A percentile compares a stretch with the other conserved stretches of the same genome.
Evolutionary conservation across 2,888 invertebrate species (phyloP).

Genomic region (Masnerella sp.): DNA sequence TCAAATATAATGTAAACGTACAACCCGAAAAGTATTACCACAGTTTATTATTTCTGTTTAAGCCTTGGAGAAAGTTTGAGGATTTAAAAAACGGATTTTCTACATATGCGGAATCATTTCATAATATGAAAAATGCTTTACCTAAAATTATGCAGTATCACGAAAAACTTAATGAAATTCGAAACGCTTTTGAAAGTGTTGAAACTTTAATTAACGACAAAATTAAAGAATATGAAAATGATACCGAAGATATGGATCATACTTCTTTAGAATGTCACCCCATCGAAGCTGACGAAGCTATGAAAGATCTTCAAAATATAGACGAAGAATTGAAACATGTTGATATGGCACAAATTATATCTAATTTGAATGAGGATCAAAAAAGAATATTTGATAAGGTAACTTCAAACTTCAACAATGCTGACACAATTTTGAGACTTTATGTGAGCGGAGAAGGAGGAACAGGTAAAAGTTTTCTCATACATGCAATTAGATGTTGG

Average conservation of each 20-base stretch:
- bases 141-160: background rate
- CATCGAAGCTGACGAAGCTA: too few species aligned
- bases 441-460: too few species aligned
- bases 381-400: slow-evolving; percentile 4
- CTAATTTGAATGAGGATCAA: slow-evolving; percentile 44
- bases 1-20: slow-evolving; percentile 35
- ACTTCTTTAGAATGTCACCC: too few species aligned
- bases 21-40: slow-evolving; percentile 48
- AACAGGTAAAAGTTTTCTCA: too few species aligned
- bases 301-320: slow-evolving; percentile 12
- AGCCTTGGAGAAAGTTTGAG: slow-evolving; percentile 58
- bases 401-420: too few species aligned
- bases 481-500: too few species aligned
- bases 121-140: slow-evolving; percentile 11
- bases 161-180: slow-evolving; percentile 1
- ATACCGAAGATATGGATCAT: background rate
- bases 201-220: slow-evolving; percentile 1
- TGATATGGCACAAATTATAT: slow-evolving; percentile 46
- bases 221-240: slow-evolving; percentile 21
- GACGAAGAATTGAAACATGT: slow-evolving; percentile 4
- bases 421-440: too few species aligned
- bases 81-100: slow-evolving; percentile 59
- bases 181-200: background rate
- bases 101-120: slow-evolving; percentile 54
- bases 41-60: slow-evolving; percentile 25